A percentile compares a stretch with the other conserved stretches of the same genome.
phyloP scores from a whole-genome alignment of 2,113 vertebrate species.

The Trogon surrucura region DNA sequence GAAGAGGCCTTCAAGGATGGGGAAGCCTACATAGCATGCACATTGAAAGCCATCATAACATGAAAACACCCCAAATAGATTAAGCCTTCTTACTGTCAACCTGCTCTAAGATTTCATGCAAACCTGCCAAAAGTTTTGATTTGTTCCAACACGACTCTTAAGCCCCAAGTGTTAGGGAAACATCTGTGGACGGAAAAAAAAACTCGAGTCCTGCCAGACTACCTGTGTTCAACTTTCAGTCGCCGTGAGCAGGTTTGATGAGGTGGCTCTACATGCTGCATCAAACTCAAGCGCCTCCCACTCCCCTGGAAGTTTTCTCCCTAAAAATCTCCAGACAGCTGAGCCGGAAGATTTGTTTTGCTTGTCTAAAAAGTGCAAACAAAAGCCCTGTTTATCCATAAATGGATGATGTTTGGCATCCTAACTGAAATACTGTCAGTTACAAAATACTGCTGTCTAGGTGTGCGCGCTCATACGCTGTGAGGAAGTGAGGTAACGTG shows the following conservation, averaged over 20 bases:
- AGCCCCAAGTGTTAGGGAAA: background rate
- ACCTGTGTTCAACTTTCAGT: background rate
- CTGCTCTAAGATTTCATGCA: background rate
- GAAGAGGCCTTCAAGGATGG: background rate
- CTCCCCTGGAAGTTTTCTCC: background rate
- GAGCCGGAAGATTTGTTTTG: background rate
- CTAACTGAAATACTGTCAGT: background rate
- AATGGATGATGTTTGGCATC: background rate
- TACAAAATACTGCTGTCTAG: background rate
- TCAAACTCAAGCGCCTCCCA: background rate
- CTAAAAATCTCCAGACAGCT: background rate
- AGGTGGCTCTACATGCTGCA: background rate
- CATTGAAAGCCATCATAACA: background rate
- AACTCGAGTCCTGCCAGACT: fast-evolving
- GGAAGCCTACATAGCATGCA: background rate
- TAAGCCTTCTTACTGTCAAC: background rate
- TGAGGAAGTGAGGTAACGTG: background rate
- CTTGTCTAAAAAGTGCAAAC: background rate
- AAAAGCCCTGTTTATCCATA: background rate
- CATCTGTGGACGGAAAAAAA: background rate
- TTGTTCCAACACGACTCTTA: background rate
- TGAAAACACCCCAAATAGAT: background rate
- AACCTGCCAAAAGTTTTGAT: background rate
- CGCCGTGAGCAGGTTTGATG: background rate
- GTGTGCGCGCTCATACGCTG: background rate